A percentile compares a stretch with the other conserved stretches of the same genome.
phyloP scores from a whole-genome alignment of 1,140 invertebrate genomes.

The Heliconius congener region DNA sequence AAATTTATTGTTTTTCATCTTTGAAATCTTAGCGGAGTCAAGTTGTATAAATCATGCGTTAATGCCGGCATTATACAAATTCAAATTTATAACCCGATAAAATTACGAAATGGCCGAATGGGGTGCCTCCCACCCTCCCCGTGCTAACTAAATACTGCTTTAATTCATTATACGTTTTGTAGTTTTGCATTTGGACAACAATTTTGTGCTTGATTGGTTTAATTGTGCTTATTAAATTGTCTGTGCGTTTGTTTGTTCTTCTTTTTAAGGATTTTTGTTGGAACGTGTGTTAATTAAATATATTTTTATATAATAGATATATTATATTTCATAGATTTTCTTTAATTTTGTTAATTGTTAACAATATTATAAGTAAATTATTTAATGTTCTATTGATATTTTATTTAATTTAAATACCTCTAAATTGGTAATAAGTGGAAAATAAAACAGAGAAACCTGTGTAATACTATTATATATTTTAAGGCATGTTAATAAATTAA shows the following conservation, averaged over 20 bases:
- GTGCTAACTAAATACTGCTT: constrained; percentile 64
- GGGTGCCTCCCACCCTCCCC: constrained; percentile 51
- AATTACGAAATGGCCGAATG: constrained; percentile 78
- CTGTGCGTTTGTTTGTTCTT: background rate
- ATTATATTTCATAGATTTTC: too few relatives aligned
- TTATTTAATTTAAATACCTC: too few relatives aligned
- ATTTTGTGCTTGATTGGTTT: constrained; percentile 13
- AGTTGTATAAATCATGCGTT: constrained; percentile 81
- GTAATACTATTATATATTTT: too few relatives aligned
- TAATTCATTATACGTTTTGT: constrained; percentile 66
- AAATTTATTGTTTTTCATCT: constrained; percentile 64
- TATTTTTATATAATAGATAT: background rate
- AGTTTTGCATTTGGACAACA: constrained; percentile 33
- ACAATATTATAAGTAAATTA: too few relatives aligned
- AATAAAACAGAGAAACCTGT: too few relatives aligned
- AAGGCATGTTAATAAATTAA: too few relatives aligned
- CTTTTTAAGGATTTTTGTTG: background rate
- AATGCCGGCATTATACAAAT: constrained; percentile 80
- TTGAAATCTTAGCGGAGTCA: constrained; percentile 80
- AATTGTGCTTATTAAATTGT: constrained; percentile 17
- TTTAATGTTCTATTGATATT: too few relatives aligned
- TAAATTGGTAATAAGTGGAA: too few relatives aligned
- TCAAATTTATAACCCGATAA: constrained; percentile 83
- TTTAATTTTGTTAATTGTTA: too few relatives aligned
- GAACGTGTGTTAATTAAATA: background rate